phyloP scores from a whole-genome alignment of 2,113 vertebrate genomes.

The Thryonomys swinderianus region DNA sequence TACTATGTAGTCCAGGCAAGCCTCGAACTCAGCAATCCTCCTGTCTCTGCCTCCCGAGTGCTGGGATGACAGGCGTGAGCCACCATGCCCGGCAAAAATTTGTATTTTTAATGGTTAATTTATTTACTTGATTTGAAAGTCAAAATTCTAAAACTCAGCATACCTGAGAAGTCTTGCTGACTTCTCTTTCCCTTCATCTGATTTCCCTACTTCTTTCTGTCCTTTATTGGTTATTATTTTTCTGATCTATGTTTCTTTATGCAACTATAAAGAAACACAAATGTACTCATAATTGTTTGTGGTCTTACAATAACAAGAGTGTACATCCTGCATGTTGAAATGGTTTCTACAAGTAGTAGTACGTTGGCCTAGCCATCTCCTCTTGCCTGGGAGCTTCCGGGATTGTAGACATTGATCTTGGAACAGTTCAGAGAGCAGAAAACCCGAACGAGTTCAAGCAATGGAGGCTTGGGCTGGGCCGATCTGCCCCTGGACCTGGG shows the following conservation, averaged over 20 bases:
- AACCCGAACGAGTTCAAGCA: background rate
- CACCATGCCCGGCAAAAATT: no score
- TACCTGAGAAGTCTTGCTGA: background rate
- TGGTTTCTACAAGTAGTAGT: background rate
- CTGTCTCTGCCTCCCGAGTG: no score
- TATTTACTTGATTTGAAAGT: constrained; percentile 4
- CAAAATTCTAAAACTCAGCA: background rate
- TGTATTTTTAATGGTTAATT: constrained; percentile 19
- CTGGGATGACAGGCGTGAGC: no score
- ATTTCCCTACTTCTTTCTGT: background rate
- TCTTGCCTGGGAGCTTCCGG: background rate
- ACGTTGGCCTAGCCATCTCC: background rate
- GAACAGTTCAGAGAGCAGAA: background rate
- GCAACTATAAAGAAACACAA: constrained; percentile 4
- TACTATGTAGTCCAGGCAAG: no score
- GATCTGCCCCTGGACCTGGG: background rate
- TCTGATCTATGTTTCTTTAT: background rate
- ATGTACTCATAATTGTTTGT: background rate
- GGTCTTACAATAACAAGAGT: background rate
- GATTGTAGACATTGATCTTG: no score
- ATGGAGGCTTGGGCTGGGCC: background rate
- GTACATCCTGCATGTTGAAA: background rate
- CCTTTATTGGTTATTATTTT: background rate
- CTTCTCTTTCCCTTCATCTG: background rate
- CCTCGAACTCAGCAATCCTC: no score